These are phyloP conservation scores for Chouioia cunea DNA, from an alignment of 2,888 invertebrate genomes.

Conservation along the genomic window DNA sequence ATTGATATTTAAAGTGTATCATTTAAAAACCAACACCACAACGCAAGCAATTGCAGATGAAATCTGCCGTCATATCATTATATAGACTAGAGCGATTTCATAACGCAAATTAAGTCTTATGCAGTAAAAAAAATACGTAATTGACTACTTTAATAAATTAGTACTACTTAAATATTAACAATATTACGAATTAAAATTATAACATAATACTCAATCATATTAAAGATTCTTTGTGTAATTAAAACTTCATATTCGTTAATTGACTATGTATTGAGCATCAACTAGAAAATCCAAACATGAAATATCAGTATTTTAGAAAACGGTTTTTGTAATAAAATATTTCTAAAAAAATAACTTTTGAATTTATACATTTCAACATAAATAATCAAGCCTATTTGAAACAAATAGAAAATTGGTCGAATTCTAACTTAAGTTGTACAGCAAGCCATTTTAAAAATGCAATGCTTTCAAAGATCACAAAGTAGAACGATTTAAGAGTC, in stretches of 20 bases:
- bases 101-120: conserved; percentile 35
- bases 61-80: conserved; percentile 31
- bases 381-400: conserved; percentile 33
- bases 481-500: conserved; percentile 31
- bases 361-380: conserved; percentile 17
- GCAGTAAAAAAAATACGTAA: conserved; percentile 28
- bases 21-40: conserved; percentile 41
- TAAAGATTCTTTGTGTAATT: conserved; percentile 10
- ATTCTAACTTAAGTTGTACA: background rate
- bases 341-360: conserved; percentile 11
- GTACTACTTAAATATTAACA: conserved; percentile 36
- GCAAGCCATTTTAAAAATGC: conserved; percentile 31
- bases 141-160: conserved; percentile 47
- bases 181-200: conserved; percentile 32
- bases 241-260: conserved; percentile 30
- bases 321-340: conserved; percentile 23
- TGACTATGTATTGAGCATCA: conserved; percentile 35
- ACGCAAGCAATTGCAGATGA: conserved; percentile 36
- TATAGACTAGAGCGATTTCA: conserved; percentile 46
- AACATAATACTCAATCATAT: conserved; percentile 26
- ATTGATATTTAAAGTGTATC: conserved; percentile 4
- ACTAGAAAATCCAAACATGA: conserved; percentile 14
- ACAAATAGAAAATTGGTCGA: conserved; percentile 30
- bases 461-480: conserved; percentile 40
- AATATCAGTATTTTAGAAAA: conserved; percentile 34